Conservation (phyloP, 1,140 invertebrate species). For the Atta cephalotes region DNA sequence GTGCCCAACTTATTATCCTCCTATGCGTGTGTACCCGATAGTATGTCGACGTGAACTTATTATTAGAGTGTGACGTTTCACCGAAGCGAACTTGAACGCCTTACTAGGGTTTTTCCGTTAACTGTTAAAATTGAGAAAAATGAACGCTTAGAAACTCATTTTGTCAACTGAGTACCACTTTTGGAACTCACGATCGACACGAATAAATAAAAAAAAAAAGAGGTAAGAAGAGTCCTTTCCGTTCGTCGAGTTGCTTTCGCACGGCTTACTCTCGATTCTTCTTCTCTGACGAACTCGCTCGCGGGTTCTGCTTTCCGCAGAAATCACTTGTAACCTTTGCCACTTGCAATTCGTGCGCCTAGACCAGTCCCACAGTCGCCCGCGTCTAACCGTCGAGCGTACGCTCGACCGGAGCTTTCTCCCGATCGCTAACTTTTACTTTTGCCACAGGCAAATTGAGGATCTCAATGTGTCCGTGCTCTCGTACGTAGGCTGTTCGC, state of each 20-base stretch:
- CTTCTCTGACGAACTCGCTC: not conserved
- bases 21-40: conserved; percentile 57
- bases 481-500: not conserved
- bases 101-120: not conserved
- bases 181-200: not conserved
- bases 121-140: conserved; percentile 8
- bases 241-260: not conserved
- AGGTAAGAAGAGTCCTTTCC: not conserved
- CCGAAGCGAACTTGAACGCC: conserved; percentile 67
- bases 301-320: conserved; percentile 19
- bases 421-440: conserved; percentile 85
- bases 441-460: conserved; percentile 82
- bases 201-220: not conserved
- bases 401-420: conserved; percentile 78
- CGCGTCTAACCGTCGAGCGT: conserved; percentile 21
- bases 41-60: conserved; percentile 72
- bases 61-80: conserved; percentile 83
- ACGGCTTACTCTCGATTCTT: conserved; percentile 11
- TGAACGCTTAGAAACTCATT: not conserved
- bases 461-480: conserved; percentile 45
- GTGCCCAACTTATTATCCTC: conserved; percentile 77
- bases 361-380: conserved; percentile 30
- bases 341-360: conserved; percentile 42
- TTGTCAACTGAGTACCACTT: conserved; percentile 3
- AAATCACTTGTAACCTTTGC: conserved; percentile 58